phyloP scores from a whole-genome alignment of 2,113 vertebrate species.

The Phalacrocorax carbo region DNA sequence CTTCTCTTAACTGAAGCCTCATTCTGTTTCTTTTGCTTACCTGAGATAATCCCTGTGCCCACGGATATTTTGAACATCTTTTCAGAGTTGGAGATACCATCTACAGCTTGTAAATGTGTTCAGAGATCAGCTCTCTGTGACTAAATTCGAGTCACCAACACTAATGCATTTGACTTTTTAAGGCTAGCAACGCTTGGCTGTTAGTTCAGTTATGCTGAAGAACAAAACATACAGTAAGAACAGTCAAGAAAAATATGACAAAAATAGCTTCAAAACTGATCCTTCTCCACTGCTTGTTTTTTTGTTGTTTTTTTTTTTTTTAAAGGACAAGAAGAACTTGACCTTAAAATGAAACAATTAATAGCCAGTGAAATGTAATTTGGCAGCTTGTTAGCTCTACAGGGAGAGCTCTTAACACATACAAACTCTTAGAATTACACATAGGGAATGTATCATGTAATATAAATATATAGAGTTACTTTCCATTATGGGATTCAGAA shows the following conservation, averaged over 20 bases:
- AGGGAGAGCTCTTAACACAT: slow-evolving; percentile 67
- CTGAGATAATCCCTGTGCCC: background rate
- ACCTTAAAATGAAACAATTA: slow-evolving; percentile 16
- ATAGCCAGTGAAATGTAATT: slow-evolving; percentile 65
- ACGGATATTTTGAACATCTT: background rate
- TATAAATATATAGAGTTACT: slow-evolving; percentile 57
- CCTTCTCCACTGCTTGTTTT: background rate
- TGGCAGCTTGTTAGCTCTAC: slow-evolving; percentile 64
- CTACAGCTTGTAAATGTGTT: background rate
- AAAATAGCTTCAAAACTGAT: background rate
- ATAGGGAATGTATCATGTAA: slow-evolving; percentile 11
- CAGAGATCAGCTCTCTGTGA: background rate
- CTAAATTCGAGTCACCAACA: background rate
- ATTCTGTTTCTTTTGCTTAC: background rate
- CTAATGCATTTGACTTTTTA: background rate
- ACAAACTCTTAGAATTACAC: slow-evolving; percentile 33
- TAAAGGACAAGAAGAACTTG: background rate
- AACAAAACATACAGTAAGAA: background rate
- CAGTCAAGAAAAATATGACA: background rate
- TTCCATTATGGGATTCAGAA: slow-evolving; percentile 55
- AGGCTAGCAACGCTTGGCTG: background rate
- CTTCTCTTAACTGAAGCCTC: background rate
- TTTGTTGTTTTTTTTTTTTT: background rate
- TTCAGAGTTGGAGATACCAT: background rate
- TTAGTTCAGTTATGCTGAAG: background rate